phyloP scores from a whole-genome alignment of 2,113 vertebrate species.

The Laterallus jamaicensis region DNA sequence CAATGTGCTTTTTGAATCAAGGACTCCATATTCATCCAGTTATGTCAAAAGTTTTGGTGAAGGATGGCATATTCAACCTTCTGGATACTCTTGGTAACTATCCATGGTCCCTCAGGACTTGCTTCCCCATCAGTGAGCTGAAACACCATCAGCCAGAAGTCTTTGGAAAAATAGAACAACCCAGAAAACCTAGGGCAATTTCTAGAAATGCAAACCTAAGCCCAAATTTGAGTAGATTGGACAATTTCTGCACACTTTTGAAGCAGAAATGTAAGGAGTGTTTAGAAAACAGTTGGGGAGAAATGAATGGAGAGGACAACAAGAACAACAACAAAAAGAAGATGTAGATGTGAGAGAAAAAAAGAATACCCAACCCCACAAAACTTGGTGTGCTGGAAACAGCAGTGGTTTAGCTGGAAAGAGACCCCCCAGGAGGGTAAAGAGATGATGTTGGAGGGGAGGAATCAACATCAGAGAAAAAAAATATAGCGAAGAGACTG shows the following conservation, averaged over 20 bases:
- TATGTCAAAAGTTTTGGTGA: neutral
- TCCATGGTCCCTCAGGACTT: neutral
- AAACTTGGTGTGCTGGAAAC: neutral
- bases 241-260: neutral
- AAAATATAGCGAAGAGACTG: neutral
- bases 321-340: neutral
- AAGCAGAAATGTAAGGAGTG: neutral
- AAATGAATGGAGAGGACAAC: conserved; percentile 12
- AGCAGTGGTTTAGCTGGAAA: neutral
- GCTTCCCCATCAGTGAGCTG: neutral
- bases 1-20: neutral
- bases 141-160: neutral
- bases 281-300: neutral
- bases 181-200: neutral
- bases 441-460: neutral
- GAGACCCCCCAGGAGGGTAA: neutral
- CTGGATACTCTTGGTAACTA: neutral
- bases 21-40: neutral
- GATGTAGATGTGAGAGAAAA: neutral
- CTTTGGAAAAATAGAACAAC: neutral
- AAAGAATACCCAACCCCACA: too few relatives aligned
- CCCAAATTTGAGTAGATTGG: neutral
- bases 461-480: neutral
- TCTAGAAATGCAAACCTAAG: neutral
- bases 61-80: neutral